Evolutionary conservation across 2,888 invertebrate species (phyloP).

Genomic region (Sinodicranocentrus sp.): DNA sequence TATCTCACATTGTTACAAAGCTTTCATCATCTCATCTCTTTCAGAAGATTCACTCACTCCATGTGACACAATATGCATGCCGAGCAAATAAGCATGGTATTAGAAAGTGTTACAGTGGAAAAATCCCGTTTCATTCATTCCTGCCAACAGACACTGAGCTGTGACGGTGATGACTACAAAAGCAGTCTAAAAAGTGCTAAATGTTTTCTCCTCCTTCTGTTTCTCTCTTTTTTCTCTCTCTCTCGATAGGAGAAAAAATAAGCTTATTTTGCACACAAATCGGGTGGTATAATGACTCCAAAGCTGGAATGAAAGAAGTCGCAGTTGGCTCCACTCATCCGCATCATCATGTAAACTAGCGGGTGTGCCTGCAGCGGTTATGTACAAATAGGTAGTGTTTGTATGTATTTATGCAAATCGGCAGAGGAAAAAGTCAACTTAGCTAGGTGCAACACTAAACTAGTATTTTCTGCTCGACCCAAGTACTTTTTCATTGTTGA

Average conservation of each 20-base stretch:
- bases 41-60: neutral
- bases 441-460: neutral
- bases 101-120: neutral
- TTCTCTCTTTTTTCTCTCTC: no score
- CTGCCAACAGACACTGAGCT: neutral
- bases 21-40: neutral
- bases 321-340: neutral
- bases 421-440: neutral
- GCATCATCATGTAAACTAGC: neutral
- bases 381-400: no score
- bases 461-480: no score
- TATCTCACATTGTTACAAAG: conserved; percentile 17
- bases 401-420: neutral
- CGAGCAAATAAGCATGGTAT: neutral
- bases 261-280: conserved; percentile 1
- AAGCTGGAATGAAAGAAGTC: no score
- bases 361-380: neutral
- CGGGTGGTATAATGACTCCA: neutral
- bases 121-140: neutral
- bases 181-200: neutral
- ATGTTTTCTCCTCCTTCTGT: no score
- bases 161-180: neutral
- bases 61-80: neutral
- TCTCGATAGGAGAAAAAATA: neutral
- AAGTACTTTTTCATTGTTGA: neutral